Conservation (phyloP, 2,888 invertebrate genomes). For the Hypolimnas misippus region DNA sequence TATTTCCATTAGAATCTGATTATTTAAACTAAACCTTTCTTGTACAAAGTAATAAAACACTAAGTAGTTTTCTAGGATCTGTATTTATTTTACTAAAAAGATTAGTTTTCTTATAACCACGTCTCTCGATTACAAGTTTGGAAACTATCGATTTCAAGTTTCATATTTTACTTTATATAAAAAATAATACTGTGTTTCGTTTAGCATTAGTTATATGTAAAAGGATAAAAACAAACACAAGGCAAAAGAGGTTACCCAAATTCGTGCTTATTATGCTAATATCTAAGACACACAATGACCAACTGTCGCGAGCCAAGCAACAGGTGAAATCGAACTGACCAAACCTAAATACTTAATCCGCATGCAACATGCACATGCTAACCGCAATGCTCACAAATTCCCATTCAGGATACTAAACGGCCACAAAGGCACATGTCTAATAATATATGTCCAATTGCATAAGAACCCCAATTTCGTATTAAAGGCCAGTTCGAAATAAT, state of each 20-base stretch:
- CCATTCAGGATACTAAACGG: slow-evolving; percentile 34
- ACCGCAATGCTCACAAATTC: slow-evolving; percentile 47
- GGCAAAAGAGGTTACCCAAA: slow-evolving; percentile 7
- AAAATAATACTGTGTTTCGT: too few species aligned
- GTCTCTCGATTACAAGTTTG: too few species aligned
- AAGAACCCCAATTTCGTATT: neutral
- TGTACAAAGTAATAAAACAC: too few species aligned
- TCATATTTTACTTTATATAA: too few species aligned
- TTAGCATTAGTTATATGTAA: neutral
- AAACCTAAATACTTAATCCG: slow-evolving; percentile 45
- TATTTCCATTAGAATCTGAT: too few species aligned
- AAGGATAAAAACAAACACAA: neutral
- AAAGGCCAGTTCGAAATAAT: slow-evolving; percentile 3
- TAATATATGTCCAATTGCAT: slow-evolving; percentile 11
- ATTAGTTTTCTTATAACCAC: too few species aligned
- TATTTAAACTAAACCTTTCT: too few species aligned
- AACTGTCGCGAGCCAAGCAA: slow-evolving; percentile 42
- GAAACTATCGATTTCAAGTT: too few species aligned
- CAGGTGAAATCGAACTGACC: slow-evolving; percentile 49
- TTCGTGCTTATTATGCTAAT: slow-evolving; percentile 42
- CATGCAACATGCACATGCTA: slow-evolving; percentile 37
- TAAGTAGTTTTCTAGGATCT: too few species aligned
- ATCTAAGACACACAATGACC: slow-evolving; percentile 42
- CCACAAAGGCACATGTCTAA: slow-evolving; percentile 38
- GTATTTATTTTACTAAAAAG: too few species aligned